Conservation (phyloP, 2,113 vertebrate genomes). For the Strigops habroptila region DNA sequence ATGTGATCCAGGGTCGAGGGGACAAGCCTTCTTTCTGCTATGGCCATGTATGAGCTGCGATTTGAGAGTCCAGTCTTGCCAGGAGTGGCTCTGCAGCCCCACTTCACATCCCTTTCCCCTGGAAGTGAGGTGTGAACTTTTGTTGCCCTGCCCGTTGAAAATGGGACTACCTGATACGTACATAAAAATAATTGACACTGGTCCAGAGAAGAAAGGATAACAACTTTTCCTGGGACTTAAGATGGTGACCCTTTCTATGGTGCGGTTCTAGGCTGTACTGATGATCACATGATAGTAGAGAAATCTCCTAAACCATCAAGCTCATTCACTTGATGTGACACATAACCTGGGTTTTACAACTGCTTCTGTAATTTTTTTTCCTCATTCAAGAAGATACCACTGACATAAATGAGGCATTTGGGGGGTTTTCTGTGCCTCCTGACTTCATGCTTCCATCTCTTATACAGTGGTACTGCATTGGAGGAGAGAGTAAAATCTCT, state of each 20-base stretch:
- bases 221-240: neutral
- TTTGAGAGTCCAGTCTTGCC: neutral
- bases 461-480: neutral
- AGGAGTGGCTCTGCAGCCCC: neutral
- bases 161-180: neutral
- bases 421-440: neutral
- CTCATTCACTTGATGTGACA: neutral
- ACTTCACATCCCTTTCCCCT: neutral
- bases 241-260: neutral
- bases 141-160: neutral
- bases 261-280: neutral
- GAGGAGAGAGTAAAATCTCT: neutral
- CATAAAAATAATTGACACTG: neutral
- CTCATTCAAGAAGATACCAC: neutral
- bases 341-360: neutral
- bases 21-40: neutral
- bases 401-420: neutral
- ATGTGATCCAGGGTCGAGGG: neutral
- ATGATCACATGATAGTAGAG: neutral
- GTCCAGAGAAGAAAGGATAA: neutral
- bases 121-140: neutral
- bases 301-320: neutral
- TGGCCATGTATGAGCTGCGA: neutral
- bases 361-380: neutral
- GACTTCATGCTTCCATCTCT: neutral